Evolutionary conservation across 2,113 vertebrate species (phyloP).

Genomic region (Proterorhinus semilunaris): DNA sequence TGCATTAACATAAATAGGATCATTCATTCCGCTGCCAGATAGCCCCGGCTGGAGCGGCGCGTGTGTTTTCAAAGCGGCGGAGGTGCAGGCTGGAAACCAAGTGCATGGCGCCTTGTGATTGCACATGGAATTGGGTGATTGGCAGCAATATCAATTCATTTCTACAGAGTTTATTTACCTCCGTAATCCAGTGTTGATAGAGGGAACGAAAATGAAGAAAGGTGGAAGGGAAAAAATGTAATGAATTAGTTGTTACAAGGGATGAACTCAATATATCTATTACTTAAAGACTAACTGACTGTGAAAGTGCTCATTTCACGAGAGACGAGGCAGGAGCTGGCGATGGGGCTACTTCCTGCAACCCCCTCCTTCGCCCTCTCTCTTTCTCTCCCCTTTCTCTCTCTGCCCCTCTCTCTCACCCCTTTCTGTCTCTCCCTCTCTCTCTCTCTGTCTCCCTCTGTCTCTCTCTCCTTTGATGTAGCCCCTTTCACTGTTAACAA

Average conservation of each 20-base stretch:
- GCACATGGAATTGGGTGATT: conserved; percentile 52
- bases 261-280: conserved; percentile 99
- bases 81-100: conserved; percentile 41
- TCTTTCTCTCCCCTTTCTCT: conserved; percentile 6
- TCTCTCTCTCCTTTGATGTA: conserved; percentile 82
- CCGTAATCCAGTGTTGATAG: conserved; percentile 95
- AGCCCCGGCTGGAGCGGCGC: conserved; percentile 77
- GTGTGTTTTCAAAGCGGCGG: conserved; percentile 65
- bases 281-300: conserved; percentile 99
- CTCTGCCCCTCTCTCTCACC: conserved; percentile 23
- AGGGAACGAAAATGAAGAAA: conserved; percentile 20
- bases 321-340: conserved; percentile 86
- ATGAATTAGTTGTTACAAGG: conserved; percentile 99
- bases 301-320: conserved; percentile 94
- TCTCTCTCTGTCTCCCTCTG: conserved; percentile 7
- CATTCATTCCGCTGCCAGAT: conserved; percentile 96
- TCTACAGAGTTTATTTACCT: conserved; percentile 96
- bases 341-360: conserved; percentile 82
- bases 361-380: conserved; percentile 7
- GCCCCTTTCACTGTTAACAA: conserved; percentile 96
- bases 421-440: conserved; percentile 15
- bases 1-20: conserved; percentile 99
- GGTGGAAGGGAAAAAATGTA: conserved; percentile 81
- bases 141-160: conserved; percentile 87
- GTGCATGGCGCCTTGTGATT: conserved; percentile 54